These are phyloP conservation scores for Melangyna quadrimaculata DNA, from an alignment of 2,888 invertebrate species.

Conservation along the genomic window DNA sequence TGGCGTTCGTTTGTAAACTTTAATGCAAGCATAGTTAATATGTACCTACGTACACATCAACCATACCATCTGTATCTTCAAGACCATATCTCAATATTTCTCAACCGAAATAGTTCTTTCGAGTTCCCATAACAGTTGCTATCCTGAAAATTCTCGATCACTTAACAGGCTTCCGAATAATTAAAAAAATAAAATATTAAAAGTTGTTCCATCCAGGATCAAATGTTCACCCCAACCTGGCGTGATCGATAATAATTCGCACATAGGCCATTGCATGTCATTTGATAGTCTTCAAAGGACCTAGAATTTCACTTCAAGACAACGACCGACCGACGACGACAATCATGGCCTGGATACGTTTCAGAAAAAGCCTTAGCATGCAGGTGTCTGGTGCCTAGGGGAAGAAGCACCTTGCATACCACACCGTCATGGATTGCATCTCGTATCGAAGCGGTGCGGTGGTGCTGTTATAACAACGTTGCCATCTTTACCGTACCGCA, in stretches of 20 bases:
- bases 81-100: constrained; percentile 15
- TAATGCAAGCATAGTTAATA: not conserved
- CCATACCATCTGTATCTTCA: constrained; percentile 31
- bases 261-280: constrained; percentile 57
- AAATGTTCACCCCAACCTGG: constrained; percentile 31
- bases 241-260: constrained; percentile 50
- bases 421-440: constrained; percentile 58
- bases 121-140: constrained; percentile 9
- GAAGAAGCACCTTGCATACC: constrained; percentile 64
- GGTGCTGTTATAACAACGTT: constrained; percentile 15
- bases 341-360: constrained; percentile 44
- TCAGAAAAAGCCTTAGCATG: constrained; percentile 51
- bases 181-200: not conserved
- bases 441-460: not conserved
- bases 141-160: not conserved
- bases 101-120: not conserved
- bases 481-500: constrained; percentile 16
- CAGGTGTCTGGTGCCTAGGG: constrained; percentile 64
- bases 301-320: constrained; percentile 48
- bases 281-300: constrained; percentile 68
- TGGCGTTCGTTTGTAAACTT: not conserved
- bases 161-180: constrained; percentile 44
- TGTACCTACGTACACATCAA: not conserved
- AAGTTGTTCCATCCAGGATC: constrained; percentile 36
- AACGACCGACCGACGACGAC: not conserved